phyloP scores from a whole-genome alignment of 2,888 invertebrate species.

The Rhagonycha fulva region DNA sequence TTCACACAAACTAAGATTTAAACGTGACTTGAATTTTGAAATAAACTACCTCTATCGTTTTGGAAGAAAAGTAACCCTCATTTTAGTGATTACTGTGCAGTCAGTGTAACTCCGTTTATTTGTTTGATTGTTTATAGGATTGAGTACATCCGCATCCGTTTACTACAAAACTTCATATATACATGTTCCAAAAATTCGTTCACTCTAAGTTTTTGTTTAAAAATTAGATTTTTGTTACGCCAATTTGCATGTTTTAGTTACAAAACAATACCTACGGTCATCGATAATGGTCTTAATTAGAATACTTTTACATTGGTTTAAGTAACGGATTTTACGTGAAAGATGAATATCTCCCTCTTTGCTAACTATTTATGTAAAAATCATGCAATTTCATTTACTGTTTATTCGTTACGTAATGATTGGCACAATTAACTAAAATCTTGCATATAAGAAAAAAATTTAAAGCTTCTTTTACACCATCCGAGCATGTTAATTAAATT shows the following conservation, averaged over 20 bases:
- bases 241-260: neutral
- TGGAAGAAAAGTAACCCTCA: neutral
- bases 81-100: constrained; percentile 6
- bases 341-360: neutral
- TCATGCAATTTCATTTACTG: neutral
- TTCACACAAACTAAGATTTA: neutral
- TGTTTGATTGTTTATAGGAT: constrained; percentile 16
- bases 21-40: neutral
- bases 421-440: neutral
- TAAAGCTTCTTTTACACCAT: neutral
- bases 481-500: neutral
- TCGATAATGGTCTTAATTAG: neutral
- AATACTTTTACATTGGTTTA: constrained; percentile 4
- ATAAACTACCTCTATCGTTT: neutral
- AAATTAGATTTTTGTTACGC: neutral
- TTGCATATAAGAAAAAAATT: neutral
- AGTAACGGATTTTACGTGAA: constrained; percentile 8
- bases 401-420: neutral
- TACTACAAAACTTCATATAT: constrained; percentile 7
- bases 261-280: neutral
- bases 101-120: constrained; percentile 12
- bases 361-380: neutral
- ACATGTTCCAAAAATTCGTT: constrained; percentile 5
- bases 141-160: constrained; percentile 14
- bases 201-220: neutral